Evolutionary conservation across 2,888 invertebrate genomes (phyloP), one percentile per base, ranked within the genome.

Genomic region (Cosmia pyralina): DNA sequence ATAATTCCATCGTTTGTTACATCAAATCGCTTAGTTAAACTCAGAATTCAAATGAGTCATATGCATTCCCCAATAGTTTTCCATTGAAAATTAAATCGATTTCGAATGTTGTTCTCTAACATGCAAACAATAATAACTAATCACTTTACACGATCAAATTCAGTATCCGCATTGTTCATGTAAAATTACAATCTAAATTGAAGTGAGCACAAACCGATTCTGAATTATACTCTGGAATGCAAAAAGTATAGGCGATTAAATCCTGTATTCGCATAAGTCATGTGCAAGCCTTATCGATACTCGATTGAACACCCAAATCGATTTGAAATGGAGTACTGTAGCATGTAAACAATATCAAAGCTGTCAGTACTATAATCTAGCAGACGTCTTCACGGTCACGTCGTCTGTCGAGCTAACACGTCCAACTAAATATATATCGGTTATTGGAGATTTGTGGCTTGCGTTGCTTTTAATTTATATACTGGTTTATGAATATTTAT

Each of bases 291-390:
- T 41, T 73, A 73, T 64, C 58, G 46, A 73, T 53, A 80, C 59
- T 55, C 48, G 59, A 74, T 59, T 74, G 75, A 59, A 74, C 59
- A 80, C 57, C 44, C 81, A 74, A 81, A 79, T 79, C 78, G 69
- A 81, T 78, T 69, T 41, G 22, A 34, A 77, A 41, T 68, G 38
- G 46, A 58, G 52, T 60, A 70, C 59, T 67, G 69, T 77, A 57
- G 44, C 58, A 69, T 73, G 74, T 81, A 79, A 70, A 83, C 74
- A 83, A 68, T 64, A 84, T 44, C 74, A 62, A 69, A 64, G 63
- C 85, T 88, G 84, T 82, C 88, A 88, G 85, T 83, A 85, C 73
- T 69, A 80, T 80, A 85, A 88, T 84, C 88, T 84, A 75, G 75
- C 72, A 67, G 75, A 72, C 72, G 87, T 84, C 87, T 82, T 81